phyloP scores from a whole-genome alignment of 1,140 invertebrate species.

The Caerostris extrusa region DNA sequence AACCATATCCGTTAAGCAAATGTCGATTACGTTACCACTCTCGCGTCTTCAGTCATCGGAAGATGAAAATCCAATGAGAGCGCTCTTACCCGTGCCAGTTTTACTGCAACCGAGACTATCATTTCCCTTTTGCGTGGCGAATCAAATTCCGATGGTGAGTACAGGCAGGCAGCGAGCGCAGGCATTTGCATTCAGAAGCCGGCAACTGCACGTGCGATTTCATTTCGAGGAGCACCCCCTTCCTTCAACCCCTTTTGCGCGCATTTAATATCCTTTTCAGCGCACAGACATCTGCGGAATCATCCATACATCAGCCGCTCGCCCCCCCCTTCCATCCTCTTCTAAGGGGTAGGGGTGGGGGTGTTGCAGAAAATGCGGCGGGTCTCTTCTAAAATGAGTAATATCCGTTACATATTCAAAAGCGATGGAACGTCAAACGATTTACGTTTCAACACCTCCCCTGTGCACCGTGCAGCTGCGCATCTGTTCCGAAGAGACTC shows the following conservation, averaged over 20 bases:
- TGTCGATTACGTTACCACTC: not conserved
- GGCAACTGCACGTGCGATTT: not conserved
- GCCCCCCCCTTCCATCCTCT: not conserved
- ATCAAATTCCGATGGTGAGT: constrained; percentile 46
- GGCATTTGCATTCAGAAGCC: constrained; percentile 30
- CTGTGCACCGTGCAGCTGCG: constrained; percentile 33
- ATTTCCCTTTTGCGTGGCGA: constrained; percentile 34
- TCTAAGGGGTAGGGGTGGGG: not conserved
- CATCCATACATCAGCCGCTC: constrained; percentile 28
- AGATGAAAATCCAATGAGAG: not conserved
- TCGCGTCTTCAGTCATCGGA: not conserved
- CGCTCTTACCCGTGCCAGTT: not conserved
- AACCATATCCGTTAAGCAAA: not conserved
- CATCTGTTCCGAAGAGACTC: constrained; percentile 32
- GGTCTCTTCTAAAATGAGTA: constrained; percentile 62
- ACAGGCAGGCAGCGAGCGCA: not conserved
- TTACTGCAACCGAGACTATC: not conserved
- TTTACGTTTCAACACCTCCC: constrained; percentile 74
- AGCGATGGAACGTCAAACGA: constrained; percentile 73
- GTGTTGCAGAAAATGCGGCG: not conserved
- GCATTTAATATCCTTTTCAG: constrained; percentile 58
- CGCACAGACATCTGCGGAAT: constrained; percentile 36
- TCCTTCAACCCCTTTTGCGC: not conserved
- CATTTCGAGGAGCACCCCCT: constrained; percentile 6
- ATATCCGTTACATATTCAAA: constrained; percentile 77